Percentiles rank a stretch among this genome's conserved stretches.
Evolutionary conservation across 2,113 vertebrate species (phyloP).

Genomic region (Lepidothrix coronata): DNA sequence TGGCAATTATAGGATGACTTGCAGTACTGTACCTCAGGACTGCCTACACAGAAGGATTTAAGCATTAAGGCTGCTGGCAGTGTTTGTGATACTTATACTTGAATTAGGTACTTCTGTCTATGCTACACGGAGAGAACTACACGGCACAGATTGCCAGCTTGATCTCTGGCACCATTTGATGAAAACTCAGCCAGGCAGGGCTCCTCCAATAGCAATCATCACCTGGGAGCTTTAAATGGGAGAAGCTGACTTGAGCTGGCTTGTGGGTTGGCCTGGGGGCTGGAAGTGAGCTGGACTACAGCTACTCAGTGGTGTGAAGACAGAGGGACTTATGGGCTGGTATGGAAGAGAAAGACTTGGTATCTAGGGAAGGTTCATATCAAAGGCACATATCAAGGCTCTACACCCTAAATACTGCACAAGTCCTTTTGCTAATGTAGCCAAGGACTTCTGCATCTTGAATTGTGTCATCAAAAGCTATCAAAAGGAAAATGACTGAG

Average conservation of each 20-base stretch:
- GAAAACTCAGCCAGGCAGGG: not conserved
- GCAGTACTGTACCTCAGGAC: not conserved
- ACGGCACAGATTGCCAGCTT: not conserved
- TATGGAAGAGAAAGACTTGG: not conserved
- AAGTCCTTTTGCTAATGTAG: not conserved
- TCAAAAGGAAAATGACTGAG: not conserved
- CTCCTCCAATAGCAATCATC: rapidly evolving
- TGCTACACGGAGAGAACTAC: not conserved
- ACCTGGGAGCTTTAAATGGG: not conserved
- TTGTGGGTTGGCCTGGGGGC: not conserved
- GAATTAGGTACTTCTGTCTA: not conserved
- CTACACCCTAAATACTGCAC: not conserved
- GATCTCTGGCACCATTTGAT: not conserved
- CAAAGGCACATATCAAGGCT: not conserved
- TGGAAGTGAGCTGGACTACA: not conserved
- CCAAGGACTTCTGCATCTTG: not conserved
- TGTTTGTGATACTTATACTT: not conserved
- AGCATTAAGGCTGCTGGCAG: not conserved
- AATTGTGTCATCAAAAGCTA: not conserved
- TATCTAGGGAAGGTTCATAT: not conserved
- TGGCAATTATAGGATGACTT: not conserved
- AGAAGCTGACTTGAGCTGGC: not conserved
- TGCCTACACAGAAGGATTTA: not conserved
- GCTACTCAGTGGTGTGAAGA: not conserved
- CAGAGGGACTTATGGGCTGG: not conserved